phyloP scores from a whole-genome alignment of 2,113 vertebrate species.

The Caretta caretta region DNA sequence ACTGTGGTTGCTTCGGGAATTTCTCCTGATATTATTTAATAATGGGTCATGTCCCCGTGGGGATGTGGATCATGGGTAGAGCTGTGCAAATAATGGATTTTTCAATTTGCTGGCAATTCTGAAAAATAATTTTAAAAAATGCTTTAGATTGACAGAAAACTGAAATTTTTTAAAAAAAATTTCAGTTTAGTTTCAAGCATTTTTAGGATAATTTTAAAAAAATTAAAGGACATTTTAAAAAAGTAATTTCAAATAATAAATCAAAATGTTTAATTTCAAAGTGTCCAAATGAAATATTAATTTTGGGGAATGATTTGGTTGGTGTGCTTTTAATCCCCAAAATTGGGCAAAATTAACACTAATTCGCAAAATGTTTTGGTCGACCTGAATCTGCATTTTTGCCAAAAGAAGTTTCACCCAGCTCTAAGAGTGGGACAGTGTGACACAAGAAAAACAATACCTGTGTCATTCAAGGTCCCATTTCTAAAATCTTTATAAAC shows the following conservation, averaged over 20 bases:
- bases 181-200: background rate
- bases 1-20: background rate
- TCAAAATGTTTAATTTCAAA: background rate
- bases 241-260: background rate
- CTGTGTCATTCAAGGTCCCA: background rate
- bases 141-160: background rate
- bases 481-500: background rate
- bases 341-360: background rate
- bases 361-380: background rate
- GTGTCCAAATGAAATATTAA: background rate
- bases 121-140: background rate
- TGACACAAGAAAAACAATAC: background rate
- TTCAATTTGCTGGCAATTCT: background rate
- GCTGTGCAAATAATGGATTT: background rate
- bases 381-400: background rate
- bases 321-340: background rate
- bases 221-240: background rate
- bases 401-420: background rate
- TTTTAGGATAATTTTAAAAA: background rate
- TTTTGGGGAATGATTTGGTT: background rate
- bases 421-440: background rate
- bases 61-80: background rate
- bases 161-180: background rate
- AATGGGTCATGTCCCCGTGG: background rate
- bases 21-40: background rate